These are phyloP conservation scores for human DNA, from an alignment of 2,113 vertebrate species.

Conservation along the genomic window GRCh38 chr1:172022001-172022500, in stretches of 20 bases:
- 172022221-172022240: not conserved
- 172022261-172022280: not conserved
- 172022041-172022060: not conserved
- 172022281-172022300: not conserved
- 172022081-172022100: not conserved
- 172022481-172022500: not conserved
- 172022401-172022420: slow-evolving; percentile 18
- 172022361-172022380: not conserved
- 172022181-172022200: not conserved
- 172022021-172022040: not conserved
- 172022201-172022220: not conserved
- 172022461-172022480: not conserved
- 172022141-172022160: not conserved
- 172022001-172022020: not conserved
- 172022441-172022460: not conserved
- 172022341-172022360: slow-evolving; percentile 20
- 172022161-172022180: not conserved
- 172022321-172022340: not conserved
- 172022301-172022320: not conserved
- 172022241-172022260: not conserved
- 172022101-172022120: not conserved
- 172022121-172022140: not conserved
- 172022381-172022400: not conserved
- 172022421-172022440: slow-evolving; percentile 16
- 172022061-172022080: not conserved